These are phyloP conservation scores for Lichenostomus cassidix DNA, from an alignment of 2,113 vertebrate genomes.

Conservation along the genomic window DNA sequence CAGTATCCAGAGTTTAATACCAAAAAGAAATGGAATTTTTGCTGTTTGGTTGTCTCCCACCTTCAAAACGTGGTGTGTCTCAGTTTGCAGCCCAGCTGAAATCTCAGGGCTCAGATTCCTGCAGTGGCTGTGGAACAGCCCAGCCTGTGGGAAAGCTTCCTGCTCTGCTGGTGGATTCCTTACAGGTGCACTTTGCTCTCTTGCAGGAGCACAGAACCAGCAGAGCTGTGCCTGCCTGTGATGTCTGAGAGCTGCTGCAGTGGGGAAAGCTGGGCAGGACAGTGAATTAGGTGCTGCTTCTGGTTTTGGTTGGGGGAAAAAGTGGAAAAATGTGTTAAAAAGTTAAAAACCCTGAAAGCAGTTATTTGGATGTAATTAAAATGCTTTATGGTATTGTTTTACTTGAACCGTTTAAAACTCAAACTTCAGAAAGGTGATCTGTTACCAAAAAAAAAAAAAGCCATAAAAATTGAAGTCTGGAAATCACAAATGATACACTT, in stretches of 20 bases:
- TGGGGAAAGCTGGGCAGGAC: not conserved
- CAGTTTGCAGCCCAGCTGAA: not conserved
- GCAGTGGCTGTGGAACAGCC: not conserved
- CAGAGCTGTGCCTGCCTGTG: not conserved
- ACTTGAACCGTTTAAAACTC: not conserved
- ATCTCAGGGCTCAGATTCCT: not conserved
- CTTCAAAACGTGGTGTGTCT: accelerated
- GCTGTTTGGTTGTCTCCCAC: not conserved
- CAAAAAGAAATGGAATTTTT: not conserved
- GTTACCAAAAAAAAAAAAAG: not conserved
- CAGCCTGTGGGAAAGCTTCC: not conserved
- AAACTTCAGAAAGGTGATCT: not conserved
- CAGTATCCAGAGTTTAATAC: not conserved
- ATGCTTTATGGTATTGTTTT: not conserved
- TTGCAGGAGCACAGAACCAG: not conserved
- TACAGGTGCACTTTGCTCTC: not conserved
- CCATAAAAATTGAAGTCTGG: not conserved
- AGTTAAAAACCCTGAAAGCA: not conserved
- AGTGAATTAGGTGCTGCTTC: not conserved
- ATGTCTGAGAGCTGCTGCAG: not conserved
- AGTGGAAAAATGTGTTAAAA: not conserved
- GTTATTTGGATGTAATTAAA: not conserved
- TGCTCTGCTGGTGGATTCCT: not conserved
- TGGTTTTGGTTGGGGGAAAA: not conserved
- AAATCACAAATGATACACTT: not conserved